Evolutionary conservation across 2,797 vertebrate species (phyloP), one percentile per base, ranked within the genome.

Genomic region (Lutra lutra): DNA sequence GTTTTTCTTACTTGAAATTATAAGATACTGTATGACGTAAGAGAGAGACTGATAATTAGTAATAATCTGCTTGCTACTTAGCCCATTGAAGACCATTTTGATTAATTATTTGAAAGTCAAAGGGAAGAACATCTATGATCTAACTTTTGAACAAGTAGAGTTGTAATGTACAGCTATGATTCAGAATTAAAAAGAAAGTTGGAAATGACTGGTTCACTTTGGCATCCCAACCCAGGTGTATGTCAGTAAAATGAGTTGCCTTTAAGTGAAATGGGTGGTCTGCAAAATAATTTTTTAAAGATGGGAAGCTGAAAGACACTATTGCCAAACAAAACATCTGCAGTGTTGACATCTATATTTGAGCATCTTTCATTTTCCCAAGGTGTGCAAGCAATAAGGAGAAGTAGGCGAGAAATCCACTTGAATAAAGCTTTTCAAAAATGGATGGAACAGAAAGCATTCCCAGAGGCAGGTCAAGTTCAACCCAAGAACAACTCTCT

Each of bases 381-480:
- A 87, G 54, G 13, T 85, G 35, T 89, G 1, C n/a, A 85, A 93
- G 73, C 89, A 70, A 58, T 96, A 89, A 78, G 75, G 73, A 84
- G 84, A 85, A 84, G 84, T 15, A 48, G 73, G 40, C 38, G 75
- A 97, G 73, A 92, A 27, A 40, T 66, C 60, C 94, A 89, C 58
- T 56, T 91, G 58, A 98, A 70, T 73, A 66, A 82, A 93, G 35
- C 29, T 94, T 97, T 95, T 87, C 66, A 98, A 91, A 95, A 95
- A 40, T 79, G 1, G 43, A 84, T 96, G 86, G 35, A 98, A 84
- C 82, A 96, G 85, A 97, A 95, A 97, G 58, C 91, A 96, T 97
- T 98, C 95, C 82, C 94, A 96, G 96, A 98, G 78, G 82, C 91
- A 95, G 94, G 95, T 97, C 95, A 98, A 98, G 97, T 98, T 98